These are phyloP conservation scores for Lepidiolamprologus cunningtoni DNA, from an alignment of 2,113 vertebrate species.

Conservation along the genomic window DNA sequence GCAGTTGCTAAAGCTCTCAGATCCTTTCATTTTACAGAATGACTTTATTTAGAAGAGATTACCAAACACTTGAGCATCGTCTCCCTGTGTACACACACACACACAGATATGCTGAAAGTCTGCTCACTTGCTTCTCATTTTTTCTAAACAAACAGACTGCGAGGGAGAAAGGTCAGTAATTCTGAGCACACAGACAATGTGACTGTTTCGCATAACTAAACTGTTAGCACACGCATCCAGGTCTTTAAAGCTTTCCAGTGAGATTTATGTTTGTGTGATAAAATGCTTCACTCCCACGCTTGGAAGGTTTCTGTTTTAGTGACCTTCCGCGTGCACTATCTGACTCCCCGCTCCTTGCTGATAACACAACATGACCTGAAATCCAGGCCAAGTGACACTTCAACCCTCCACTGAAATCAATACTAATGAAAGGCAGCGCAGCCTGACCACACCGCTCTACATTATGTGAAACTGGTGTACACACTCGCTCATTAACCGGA, in stretches of 20 bases:
- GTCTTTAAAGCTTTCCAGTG: background rate
- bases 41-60: slow-evolving; percentile 19
- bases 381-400: background rate
- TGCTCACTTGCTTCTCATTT: background rate
- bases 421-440: slow-evolving; percentile 4
- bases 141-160: slow-evolving; percentile 6
- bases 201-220: background rate
- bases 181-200: background rate
- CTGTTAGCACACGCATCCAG: background rate
- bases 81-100: background rate
- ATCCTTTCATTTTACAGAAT: background rate
- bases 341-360: background rate
- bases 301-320: background rate
- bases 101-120: background rate
- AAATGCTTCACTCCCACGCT: slow-evolving; percentile 12
- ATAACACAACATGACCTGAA: background rate
- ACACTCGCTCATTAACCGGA: background rate
- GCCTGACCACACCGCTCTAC: slow-evolving; percentile 3
- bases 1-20: background rate
- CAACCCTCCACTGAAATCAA: background rate
- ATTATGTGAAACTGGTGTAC: background rate
- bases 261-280: slow-evolving; percentile 9
- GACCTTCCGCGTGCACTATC: background rate
- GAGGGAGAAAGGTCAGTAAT: background rate
- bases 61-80: background rate